Evolutionary conservation across 2,797 vertebrate species (phyloP).

Genomic region (Tapera naevia): DNA sequence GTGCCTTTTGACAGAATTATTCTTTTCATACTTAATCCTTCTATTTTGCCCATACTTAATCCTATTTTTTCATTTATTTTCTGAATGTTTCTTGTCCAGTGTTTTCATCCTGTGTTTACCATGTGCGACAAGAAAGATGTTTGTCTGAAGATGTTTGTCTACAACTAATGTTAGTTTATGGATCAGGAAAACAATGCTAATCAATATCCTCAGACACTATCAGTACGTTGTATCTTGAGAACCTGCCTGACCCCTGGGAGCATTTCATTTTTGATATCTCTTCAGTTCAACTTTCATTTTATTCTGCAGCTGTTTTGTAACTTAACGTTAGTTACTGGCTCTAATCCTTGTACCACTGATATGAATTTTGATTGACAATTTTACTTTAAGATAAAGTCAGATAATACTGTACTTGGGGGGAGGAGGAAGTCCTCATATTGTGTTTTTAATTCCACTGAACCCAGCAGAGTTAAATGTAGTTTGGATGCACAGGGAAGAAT

Average conservation of each 20-base stretch:
- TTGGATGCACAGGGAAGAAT: slow-evolving; percentile 94
- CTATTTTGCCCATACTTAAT: background rate
- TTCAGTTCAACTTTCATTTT: slow-evolving; percentile 42
- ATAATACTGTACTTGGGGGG: slow-evolving; percentile 71
- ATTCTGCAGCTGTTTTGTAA: slow-evolving; percentile 39
- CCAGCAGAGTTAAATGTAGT: slow-evolving; percentile 87
- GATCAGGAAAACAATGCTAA: slow-evolving; percentile 27
- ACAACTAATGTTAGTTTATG: slow-evolving; percentile 24
- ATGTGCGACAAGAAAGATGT: background rate
- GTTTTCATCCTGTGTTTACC: background rate
- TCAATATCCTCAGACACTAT: slow-evolving; percentile 33
- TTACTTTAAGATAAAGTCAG: slow-evolving; percentile 72
- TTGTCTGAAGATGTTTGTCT: background rate
- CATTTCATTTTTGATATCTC: slow-evolving; percentile 38
- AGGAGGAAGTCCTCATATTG: slow-evolving; percentile 67
- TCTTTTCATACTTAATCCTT: background rate
- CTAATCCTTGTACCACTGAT: slow-evolving; percentile 53
- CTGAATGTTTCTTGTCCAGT: background rate
- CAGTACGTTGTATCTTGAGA: slow-evolving; percentile 25
- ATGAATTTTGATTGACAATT: slow-evolving; percentile 71
- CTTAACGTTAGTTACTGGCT: background rate
- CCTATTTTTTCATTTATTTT: background rate
- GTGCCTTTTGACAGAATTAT: background rate
- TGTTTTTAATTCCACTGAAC: slow-evolving; percentile 82
- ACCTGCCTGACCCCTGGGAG: background rate